A percentile compares a stretch with the other conserved stretches of the same genome.
These are phyloP conservation scores for Elgonia sp. DNA, from an alignment of 2,888 invertebrate species.

Conservation along the genomic window DNA sequence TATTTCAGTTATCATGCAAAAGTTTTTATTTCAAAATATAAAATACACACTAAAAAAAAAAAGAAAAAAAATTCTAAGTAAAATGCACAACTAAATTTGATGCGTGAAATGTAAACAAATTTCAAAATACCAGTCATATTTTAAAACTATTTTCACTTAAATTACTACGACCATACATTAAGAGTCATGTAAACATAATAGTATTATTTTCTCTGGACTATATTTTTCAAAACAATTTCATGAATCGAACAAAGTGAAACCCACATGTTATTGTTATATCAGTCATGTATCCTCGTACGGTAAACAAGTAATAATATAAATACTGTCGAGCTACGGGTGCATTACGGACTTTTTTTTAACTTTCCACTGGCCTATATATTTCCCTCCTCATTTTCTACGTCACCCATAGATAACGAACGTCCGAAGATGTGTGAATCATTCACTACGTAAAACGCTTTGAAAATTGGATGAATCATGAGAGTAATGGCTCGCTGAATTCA, in stretches of 20 bases:
- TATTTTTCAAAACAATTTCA: neutral
- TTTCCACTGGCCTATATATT: constrained; percentile 25
- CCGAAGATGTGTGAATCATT: constrained; percentile 33
- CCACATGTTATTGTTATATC: neutral
- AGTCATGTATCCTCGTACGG: constrained; percentile 11
- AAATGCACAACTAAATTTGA: too few species aligned
- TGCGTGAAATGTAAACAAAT: too few species aligned
- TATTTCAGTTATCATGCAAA: neutral
- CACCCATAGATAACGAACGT: constrained; percentile 15
- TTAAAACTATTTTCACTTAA: too few species aligned
- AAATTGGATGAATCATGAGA: constrained; percentile 35
- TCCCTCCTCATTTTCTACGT: constrained; percentile 6
- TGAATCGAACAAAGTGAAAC: constrained; percentile 16
- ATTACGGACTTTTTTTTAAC: neutral
- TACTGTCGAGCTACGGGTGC: constrained; percentile 1
- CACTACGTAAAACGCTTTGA: constrained; percentile 3
- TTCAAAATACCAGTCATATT: too few species aligned
- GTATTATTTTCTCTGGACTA: neutral
- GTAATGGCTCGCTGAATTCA: constrained; percentile 25
- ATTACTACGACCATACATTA: too few species aligned
- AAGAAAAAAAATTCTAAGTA: too few species aligned
- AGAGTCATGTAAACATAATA: too few species aligned
- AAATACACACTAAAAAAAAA: too few species aligned
- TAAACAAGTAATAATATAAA: constrained; percentile 16
- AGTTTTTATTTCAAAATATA: neutral